Base-by-base conservation (phyloP, 2,888 invertebrate genomes). In the Seira ritae region DNA sequence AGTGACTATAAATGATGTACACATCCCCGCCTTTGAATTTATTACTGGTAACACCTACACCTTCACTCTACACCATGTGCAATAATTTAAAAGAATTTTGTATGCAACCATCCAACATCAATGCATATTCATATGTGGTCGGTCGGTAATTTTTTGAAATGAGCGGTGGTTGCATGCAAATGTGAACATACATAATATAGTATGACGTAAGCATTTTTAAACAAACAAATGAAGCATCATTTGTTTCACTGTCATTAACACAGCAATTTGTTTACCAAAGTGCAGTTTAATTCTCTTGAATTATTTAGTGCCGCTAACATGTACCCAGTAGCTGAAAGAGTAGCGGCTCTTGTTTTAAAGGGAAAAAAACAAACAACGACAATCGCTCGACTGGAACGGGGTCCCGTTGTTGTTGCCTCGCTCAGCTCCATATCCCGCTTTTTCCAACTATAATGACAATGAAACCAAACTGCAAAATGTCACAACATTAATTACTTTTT, bases 191-290 rank as follows among this genome's bases (percentile, higher is more conserved):
- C 2, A 31, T 31, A 4, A 31, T 31, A 4, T 8, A 31, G 8
- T 15, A 50, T 50, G 50, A 50, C 6, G 6, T 50, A 12, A 50
- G 50, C 50, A 15, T 50, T 50, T 50, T 50, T 2, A 12, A 50
- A n/a, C 6, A 31, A 31, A 50, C 50, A 50, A 50, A 50, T 50
- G 12, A 12, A 50, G 12, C 50, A 50, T 50, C 50, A 50, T 50
- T 50, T 50, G 50, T 50, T 50, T 50, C 50, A 50, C 2, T 50
- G 50, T 50, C 50, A 50, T 50, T 50, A 50, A 12, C 50, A 50
- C 50, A 50, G 15, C 15, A 50, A 50, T 12, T 50, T 50, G 50
- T 15, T n/a, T 50, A n/a, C 50, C 50, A 15, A 50, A 12, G n/a
- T 50, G 50, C 50, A 50, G 12, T 15, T 50, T 50, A 50, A 31